Evolutionary conservation across 1,140 invertebrate genomes (phyloP).

Genomic region (Trissolcus basalis): DNA sequence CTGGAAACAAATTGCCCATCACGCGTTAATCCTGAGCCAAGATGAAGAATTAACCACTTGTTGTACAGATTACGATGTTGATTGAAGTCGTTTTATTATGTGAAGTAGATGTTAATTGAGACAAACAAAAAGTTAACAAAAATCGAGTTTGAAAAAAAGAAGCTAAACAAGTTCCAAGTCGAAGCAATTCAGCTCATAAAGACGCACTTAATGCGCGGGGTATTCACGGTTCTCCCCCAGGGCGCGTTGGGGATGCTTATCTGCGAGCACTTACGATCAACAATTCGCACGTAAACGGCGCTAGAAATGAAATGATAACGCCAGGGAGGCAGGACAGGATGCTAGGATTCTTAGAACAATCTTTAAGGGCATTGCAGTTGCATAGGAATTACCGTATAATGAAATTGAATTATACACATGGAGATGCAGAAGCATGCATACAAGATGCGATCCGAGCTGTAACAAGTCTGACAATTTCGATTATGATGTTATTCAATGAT

Average conservation of each 20-base stretch:
- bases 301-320: conserved; percentile 19
- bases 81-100: too few species aligned
- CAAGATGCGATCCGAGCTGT: neutral
- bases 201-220: neutral
- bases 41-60: too few species aligned
- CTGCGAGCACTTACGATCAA: conserved; percentile 14
- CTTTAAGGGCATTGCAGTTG: conserved; percentile 8
- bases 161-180: conserved; percentile 11
- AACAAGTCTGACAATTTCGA: conserved; percentile 3
- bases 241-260: neutral
- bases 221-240: too few species aligned
- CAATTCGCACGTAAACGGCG: conserved; percentile 21
- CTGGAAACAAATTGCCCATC: conserved; percentile 12
- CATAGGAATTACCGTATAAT: conserved; percentile 21
- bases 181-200: conserved; percentile 13
- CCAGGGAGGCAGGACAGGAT: conserved; percentile 13
- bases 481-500: conserved; percentile 1
- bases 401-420: conserved; percentile 5
- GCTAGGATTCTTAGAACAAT: conserved; percentile 19
- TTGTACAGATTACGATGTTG: too few species aligned
- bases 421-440: neutral
- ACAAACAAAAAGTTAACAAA: conserved; percentile 12
- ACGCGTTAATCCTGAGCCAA: conserved; percentile 1
- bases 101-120: too few species aligned
- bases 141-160: conserved; percentile 1